Evolutionary conservation across 2,113 vertebrate species (phyloP), one percentile per base, ranked within the genome.

Genomic region (Menura novaehollandiae): DNA sequence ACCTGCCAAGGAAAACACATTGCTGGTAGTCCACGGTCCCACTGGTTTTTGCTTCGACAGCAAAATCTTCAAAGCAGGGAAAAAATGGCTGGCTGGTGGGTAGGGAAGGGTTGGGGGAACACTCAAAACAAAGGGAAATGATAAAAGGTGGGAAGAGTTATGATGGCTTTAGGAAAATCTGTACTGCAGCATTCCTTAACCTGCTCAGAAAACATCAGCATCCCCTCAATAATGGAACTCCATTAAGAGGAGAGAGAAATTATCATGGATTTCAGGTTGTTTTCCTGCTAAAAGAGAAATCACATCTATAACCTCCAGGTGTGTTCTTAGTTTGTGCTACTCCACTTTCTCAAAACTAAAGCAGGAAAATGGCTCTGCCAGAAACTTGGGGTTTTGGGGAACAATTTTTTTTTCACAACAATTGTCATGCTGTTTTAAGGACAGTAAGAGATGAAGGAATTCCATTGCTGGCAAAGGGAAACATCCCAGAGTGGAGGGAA

Each of bases 1-100:
- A 99, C 94, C 99, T 99, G 87, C 91, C 59, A 51, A 91, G 75
- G 27, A 55, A 59, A 18, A 86, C 7, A 73, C 3, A 2, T 17
- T 62, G 46, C 15, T 60, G 43, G 33, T 8, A 64, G 37, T 10
- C 66, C 91, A 6, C 1, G 37, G 84, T 13, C 21, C 47, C 33
- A 72, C 4, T 4, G 15, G 0, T 4, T 27, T 15, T 15, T 13
- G 30, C 33, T 88, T 13, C 75, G 13, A 2, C 21, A 52, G 63
- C 20, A 55, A 37, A 13, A 7, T 3, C 13, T 18, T 60, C 28
- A 19, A 49, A 47, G 51, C n/a, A n/a, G 7, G 27, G 33, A 32
- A 2, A 55, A 93, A 47, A 20, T 0, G 11, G 17, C 33, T 17
- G 69, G 19, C 2, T 60, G 52, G 33, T 17, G 43, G 30, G 24